A percentile compares a stretch with the other conserved stretches of the same genome.
Evolutionary conservation across 2,888 invertebrate species (phyloP).

Genomic region (Pinctada fucata): DNA sequence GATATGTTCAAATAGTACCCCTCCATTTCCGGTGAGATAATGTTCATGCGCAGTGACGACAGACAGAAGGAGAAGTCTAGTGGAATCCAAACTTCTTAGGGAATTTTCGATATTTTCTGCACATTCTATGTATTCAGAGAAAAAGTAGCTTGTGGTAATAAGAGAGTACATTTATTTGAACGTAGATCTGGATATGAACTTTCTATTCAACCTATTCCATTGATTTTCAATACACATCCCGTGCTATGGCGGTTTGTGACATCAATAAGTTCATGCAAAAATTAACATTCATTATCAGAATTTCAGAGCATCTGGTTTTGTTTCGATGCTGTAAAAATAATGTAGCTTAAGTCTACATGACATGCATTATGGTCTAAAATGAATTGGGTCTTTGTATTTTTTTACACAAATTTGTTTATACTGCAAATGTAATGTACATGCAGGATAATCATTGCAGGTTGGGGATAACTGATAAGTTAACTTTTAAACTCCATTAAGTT

Average conservation of each 20-base stretch:
- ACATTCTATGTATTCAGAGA: not conserved
- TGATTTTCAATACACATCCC: constrained; percentile 11
- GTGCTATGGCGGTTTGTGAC: constrained; percentile 57
- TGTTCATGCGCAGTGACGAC: constrained; percentile 34
- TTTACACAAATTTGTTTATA: not conserved
- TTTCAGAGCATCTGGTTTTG: not conserved
- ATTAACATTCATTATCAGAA: constrained; percentile 56
- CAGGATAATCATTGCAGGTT: too few species aligned
- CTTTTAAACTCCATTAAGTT: too few species aligned
- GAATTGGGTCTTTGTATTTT: not conserved
- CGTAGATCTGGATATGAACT: not conserved
- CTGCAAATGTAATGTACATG: not conserved
- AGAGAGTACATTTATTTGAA: not conserved
- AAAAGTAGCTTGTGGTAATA: constrained; percentile 6
- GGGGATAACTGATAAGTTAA: too few species aligned
- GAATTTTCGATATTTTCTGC: constrained; percentile 18
- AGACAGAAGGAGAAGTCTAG: constrained; percentile 15
- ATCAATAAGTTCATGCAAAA: constrained; percentile 52
- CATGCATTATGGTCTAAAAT: too few species aligned
- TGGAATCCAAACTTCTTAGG: constrained; percentile 22
- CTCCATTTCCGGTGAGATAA: constrained; percentile 29
- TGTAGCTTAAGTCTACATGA: too few species aligned
- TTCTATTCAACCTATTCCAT: constrained; percentile 1
- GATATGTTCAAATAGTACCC: not conserved
- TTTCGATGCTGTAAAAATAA: too few species aligned